phyloP scores from a whole-genome alignment of 2,888 invertebrate genomes.

The Spatulosminthurus flaviceps region DNA sequence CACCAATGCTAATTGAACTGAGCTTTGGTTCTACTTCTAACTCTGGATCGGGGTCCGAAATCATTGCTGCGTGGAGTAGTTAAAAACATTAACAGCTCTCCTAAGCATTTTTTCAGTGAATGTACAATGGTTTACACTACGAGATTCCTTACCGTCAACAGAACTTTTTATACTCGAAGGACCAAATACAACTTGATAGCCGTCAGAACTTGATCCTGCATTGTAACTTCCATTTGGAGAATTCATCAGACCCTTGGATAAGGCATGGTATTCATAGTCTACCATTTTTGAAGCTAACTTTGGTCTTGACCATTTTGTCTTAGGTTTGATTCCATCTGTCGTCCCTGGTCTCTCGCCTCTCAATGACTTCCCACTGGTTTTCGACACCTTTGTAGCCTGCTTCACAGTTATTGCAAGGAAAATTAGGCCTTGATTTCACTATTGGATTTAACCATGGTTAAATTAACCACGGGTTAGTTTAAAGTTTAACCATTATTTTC shows the following conservation, averaged over 20 bases:
- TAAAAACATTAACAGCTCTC: no score
- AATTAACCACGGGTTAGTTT: no score
- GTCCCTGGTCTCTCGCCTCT: neutral
- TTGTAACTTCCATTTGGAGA: constrained; percentile 38
- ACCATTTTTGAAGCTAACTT: constrained; percentile 39
- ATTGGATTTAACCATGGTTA: no score
- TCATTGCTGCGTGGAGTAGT: constrained; percentile 38
- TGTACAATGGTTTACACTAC: no score
- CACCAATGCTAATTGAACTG: constrained; percentile 51
- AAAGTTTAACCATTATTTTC: no score
- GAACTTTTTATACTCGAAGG: constrained; percentile 59
- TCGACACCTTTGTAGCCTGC: neutral
- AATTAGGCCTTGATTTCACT: no score
- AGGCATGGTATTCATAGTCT: constrained; percentile 39
- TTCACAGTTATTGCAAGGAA: no score
- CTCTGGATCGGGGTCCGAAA: constrained; percentile 25
- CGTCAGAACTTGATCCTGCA: constrained; percentile 34
- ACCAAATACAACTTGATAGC: constrained; percentile 57
- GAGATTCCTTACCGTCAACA: constrained; percentile 56
- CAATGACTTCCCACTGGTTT: neutral
- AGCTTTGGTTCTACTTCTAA: constrained; percentile 41
- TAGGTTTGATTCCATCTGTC: neutral
- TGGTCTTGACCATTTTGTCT: constrained; percentile 38
- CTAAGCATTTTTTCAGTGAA: no score
- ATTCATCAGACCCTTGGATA: constrained; percentile 38